Percentiles rank a stretch among this genome's conserved stretches.
Evolutionary conservation across 2,113 vertebrate species (phyloP).

Genomic region (Galeopterus variegatus): DNA sequence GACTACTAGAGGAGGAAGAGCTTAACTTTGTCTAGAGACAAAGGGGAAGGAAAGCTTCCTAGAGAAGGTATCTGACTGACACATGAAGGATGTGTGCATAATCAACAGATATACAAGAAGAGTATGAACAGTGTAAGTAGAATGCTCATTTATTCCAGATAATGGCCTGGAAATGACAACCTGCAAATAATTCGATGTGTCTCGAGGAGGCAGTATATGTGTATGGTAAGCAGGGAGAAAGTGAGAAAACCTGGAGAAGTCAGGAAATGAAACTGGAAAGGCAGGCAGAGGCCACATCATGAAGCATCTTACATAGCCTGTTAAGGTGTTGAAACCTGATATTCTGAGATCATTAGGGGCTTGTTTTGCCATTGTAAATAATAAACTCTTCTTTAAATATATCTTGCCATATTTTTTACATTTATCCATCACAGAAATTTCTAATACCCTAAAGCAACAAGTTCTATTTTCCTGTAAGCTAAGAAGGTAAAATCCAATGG

Average conservation of each 20-base stretch:
- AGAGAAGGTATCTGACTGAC: constrained; percentile 41
- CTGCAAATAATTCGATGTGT: neutral
- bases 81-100: neutral
- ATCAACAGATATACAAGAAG: constrained; percentile 26
- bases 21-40: neutral
- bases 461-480: neutral
- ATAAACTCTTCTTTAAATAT: neutral
- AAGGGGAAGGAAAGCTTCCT: neutral
- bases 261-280: neutral
- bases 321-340: neutral
- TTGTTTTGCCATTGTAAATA: neutral
- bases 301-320: neutral
- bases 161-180: constrained; percentile 27
- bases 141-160: constrained; percentile 13
- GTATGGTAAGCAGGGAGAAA: too few species aligned
- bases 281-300: neutral
- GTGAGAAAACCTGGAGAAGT: too few species aligned
- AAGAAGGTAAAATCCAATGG: neutral
- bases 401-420: neutral
- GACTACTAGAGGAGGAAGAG: neutral
- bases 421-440: neutral
- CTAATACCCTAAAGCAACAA: neutral
- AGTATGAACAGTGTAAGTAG: neutral
- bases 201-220: neutral
- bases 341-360: neutral